A percentile compares a stretch with the other conserved stretches of the same genome.
Conservation (phyloP, 2,888 invertebrate genomes). For the Noctua janthe region DNA sequence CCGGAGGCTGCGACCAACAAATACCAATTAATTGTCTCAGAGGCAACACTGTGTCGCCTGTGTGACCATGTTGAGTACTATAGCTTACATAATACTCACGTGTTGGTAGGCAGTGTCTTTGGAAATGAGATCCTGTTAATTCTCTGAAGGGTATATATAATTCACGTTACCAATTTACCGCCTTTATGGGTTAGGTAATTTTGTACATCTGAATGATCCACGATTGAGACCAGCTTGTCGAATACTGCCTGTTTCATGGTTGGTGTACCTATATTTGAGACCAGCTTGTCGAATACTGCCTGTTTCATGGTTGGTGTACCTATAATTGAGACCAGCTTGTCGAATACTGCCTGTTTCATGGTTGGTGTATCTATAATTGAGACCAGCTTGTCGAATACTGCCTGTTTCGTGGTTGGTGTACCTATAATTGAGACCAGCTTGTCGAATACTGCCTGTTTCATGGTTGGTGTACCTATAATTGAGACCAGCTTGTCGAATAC, state of each 20-base stretch:
- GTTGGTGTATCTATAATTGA: no score
- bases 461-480: no score
- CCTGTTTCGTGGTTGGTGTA: neutral
- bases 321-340: neutral
- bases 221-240: neutral
- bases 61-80: neutral
- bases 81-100: neutral
- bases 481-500: neutral
- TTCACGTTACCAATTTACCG: neutral
- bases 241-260: neutral
- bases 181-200: neutral
- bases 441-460: neutral
- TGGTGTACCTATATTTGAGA: neutral
- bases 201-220: neutral
- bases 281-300: neutral
- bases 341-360: neutral
- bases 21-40: conserved; percentile 27
- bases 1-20: conserved; percentile 13
- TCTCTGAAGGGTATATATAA: conserved; percentile 4
- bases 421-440: neutral
- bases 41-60: conserved; percentile 19
- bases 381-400: neutral
- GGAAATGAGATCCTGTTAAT: conserved; percentile 19
- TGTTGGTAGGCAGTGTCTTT: conserved; percentile 6
- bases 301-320: neutral